Percentiles rank a stretch among this genome's conserved stretches.
phyloP scores from a whole-genome alignment of 2,888 invertebrate genomes.

The Drosophila lutescens region DNA sequence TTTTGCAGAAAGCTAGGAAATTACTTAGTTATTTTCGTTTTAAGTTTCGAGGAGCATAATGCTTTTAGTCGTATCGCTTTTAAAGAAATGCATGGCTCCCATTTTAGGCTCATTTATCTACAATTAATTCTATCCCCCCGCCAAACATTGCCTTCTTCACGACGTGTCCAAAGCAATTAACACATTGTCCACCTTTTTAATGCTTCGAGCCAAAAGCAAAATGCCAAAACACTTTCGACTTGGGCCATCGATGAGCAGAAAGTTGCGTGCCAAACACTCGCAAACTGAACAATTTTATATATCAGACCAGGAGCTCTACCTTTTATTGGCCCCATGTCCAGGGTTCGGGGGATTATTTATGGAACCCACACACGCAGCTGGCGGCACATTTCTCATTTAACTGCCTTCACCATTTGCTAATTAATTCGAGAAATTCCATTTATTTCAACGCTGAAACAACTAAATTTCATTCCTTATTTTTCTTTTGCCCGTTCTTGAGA shows the following conservation, averaged over 20 bases:
- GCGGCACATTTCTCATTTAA: conserved; percentile 77
- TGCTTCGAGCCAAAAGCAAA: conserved; percentile 44
- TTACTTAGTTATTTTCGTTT: too few relatives aligned
- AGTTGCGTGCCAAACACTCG: conserved; percentile 68
- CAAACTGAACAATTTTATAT: conserved; percentile 71
- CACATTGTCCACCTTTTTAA: conserved; percentile 74
- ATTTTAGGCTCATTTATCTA: conserved; percentile 7
- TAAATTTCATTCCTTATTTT: conserved; percentile 57
- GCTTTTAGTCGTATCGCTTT: conserved; percentile 3
- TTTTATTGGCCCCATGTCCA: conserved; percentile 52
- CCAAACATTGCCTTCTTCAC: conserved; percentile 17
- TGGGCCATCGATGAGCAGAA: conserved; percentile 26
- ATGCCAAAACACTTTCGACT: conserved; percentile 69
- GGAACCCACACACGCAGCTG: conserved; percentile 64
- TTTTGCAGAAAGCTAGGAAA: too few relatives aligned
- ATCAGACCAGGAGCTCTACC: conserved; percentile 31
- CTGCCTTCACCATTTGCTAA: conserved; percentile 80
- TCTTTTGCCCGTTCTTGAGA: conserved; percentile 5
- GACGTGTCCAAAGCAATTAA: conserved; percentile 74
- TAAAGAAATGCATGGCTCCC: not conserved
- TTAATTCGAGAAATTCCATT: conserved; percentile 78
- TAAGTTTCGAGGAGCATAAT: not conserved
- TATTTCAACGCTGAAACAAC: conserved; percentile 70
- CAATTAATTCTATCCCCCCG: not conserved
- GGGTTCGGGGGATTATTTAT: conserved; percentile 54